Evolutionary conservation across 2,797 vertebrate species (phyloP), one percentile per base, ranked within the genome.

Genomic region (Salarias fasciatus): DNA sequence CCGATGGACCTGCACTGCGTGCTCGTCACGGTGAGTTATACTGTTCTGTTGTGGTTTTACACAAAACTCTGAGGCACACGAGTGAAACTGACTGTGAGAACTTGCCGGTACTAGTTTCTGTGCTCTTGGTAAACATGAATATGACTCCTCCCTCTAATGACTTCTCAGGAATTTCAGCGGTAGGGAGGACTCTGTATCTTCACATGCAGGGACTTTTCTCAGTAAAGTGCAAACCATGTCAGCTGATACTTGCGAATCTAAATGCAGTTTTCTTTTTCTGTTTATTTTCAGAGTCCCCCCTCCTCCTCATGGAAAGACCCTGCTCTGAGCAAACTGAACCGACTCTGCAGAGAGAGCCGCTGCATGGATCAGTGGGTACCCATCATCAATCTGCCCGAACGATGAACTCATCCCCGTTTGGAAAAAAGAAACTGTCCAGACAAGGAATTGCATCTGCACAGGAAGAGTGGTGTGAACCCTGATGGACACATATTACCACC

Each of bases 301-400:
- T 91, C 95, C 0, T 93, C 95, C 0, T 92, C 93, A 6, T 95
- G 95, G 92, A 97, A 98, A 85, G 96, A 97, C 71, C 94, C 95
- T 0, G 96, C 96, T 43, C 74, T 99, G 83, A 96, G 94, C 81
- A 95, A 97, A 89, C 94, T 99, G 53, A 95, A 95, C 83, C 91
- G 92, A 48, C 99, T 97, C 90, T 99, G 97, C 91, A 94, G 94
- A 78, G 96, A 98, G 90, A 95, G 96, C 76, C 95, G 96, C 15
- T 95, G 94, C 78, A 92, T 93, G 94, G 96, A 99, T 74, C 97
- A 99, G 86, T 99, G 97, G 97, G 97, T 98, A 3, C 97, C 97
- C 0, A 93, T 97, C 79, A 96, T 99, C 76, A 95, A 97, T 78
- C 93, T 99, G n/a, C 97, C 97, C 0, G 97, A 99, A 63, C 94